These are phyloP conservation scores for Capromys pilorides DNA, from an alignment of 2,797 vertebrate genomes.

Conservation along the genomic window DNA sequence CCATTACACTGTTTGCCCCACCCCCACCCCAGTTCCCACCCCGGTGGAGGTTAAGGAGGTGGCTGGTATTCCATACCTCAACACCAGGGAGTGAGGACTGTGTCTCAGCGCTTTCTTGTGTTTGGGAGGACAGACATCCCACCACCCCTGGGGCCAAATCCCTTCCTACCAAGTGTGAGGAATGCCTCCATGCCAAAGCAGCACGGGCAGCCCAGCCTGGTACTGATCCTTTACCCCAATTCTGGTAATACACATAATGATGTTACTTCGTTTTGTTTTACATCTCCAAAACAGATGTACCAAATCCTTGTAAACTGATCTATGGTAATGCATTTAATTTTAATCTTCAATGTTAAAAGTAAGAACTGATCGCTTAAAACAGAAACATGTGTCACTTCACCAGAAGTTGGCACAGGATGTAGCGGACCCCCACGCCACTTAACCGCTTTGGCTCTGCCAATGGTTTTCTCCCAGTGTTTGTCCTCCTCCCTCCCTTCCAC, in stretches of 20 bases:
- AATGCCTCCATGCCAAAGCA: background rate
- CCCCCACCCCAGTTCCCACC: background rate
- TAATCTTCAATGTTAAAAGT: slow-evolving; percentile 82
- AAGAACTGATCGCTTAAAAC: slow-evolving; percentile 80
- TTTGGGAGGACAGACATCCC: background rate
- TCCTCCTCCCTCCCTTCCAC: background rate
- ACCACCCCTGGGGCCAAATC: background rate
- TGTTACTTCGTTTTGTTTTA: slow-evolving; percentile 89
- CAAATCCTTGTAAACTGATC: slow-evolving; percentile 89
- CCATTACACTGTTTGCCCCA: too few species aligned
- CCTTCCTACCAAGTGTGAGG: slow-evolving; percentile 14
- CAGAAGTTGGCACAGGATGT: slow-evolving; percentile 77
- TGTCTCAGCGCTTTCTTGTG: background rate
- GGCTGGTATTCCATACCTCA: background rate
- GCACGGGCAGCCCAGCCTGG: slow-evolving; percentile 57
- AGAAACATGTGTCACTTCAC: slow-evolving; percentile 84
- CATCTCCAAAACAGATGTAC: slow-evolving; percentile 90
- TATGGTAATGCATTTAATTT: slow-evolving; percentile 85
- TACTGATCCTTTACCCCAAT: slow-evolving; percentile 88
- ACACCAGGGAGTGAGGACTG: background rate
- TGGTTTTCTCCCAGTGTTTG: background rate
- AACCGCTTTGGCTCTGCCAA: background rate
- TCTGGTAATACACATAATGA: slow-evolving; percentile 88
- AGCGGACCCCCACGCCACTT: background rate
- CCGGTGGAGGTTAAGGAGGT: background rate